Base-by-base conservation (phyloP, 2,888 invertebrate genomes). In the Pasiphila rectangulata region DNA sequence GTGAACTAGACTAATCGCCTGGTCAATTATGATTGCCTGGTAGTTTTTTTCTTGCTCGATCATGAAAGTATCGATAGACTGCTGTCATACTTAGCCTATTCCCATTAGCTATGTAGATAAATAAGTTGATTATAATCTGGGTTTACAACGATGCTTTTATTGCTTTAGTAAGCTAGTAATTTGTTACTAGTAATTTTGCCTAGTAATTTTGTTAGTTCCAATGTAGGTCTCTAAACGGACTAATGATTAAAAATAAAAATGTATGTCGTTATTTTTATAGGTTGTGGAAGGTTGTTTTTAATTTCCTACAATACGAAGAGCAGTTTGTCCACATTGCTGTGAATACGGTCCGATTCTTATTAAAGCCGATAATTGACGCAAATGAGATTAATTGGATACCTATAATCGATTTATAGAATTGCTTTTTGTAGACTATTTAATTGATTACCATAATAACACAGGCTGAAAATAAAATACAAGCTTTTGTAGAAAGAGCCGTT, bases 291-390 rank as follows among this genome's bases (percentile, higher is more conserved):
- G 50, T 58, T 69, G 12, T 42, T 35, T 36, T 13, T 30, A n/a
- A n/a, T 27, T 40, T 67, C 63, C 63, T 64, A 62, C 51, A n/a
- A 59, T 59, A 55, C 56, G 51, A 54, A 53, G 49, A 61, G 58
- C 47, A 50, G 62, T 61, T 60, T 49, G 39, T 58, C 57, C 44
- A 54, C 58, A 57, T 61, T 51, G 38, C 40, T 37, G 41, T 37
- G 39, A 7, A 24, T 37, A 23, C 45, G 36, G 9, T 37, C 51
- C 56, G 39, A 50, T 52, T 45, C 56, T 56, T 64, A 71, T 72
- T 73, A 68, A 65, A 57, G 53, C 59, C 64, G 57, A 69, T 75
- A 72, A 74, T 69, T 71, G 69, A 67, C 65, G 58, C 65, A 64
- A 72, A 71, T 72, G 55, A 55, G 51, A 56, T 60, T 61, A 21